Conservation (phyloP, 2,888 invertebrate species). For the Willowsia nigromaculata region DNA sequence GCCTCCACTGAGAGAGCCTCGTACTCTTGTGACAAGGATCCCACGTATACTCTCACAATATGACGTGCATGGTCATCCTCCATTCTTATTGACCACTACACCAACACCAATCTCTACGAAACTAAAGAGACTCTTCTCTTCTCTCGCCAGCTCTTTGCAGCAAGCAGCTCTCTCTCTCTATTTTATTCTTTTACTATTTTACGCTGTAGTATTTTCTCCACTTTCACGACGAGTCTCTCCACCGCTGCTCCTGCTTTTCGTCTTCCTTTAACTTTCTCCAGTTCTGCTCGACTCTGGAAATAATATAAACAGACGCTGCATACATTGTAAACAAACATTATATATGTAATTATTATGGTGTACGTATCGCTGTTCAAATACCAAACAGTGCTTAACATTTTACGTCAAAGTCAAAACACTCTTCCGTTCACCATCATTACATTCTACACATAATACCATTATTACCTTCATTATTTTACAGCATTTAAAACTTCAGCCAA, state of each 20-base stretch:
- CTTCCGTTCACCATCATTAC: no score
- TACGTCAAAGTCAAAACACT: no score
- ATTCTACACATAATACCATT: no score
- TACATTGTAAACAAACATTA: background rate
- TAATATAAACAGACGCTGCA: background rate
- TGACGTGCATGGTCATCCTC: slow-evolving; percentile 81
- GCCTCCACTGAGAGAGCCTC: slow-evolving; percentile 94
- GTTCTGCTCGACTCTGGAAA: slow-evolving; percentile 1
- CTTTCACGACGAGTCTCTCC: background rate
- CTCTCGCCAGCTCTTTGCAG: slow-evolving; percentile 48
- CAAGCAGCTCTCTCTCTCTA: slow-evolving; percentile 3
- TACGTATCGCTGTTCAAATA: no score
- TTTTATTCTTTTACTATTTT: no score
- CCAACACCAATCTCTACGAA: slow-evolving; percentile 40
- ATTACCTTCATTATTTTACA: no score
- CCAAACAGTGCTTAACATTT: no score
- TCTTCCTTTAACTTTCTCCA: background rate
- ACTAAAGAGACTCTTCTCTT: slow-evolving; percentile 41
- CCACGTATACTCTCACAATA: slow-evolving; percentile 93
- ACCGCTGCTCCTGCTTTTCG: background rate
- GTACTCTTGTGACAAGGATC: slow-evolving; percentile 91
- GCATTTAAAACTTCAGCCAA: no score
- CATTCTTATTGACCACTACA: slow-evolving; percentile 76
- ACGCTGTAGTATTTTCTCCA: background rate
- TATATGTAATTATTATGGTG: no score